These are phyloP conservation scores for Xylocampa areola DNA, from an alignment of 2,888 invertebrate species.

Conservation along the genomic window DNA sequence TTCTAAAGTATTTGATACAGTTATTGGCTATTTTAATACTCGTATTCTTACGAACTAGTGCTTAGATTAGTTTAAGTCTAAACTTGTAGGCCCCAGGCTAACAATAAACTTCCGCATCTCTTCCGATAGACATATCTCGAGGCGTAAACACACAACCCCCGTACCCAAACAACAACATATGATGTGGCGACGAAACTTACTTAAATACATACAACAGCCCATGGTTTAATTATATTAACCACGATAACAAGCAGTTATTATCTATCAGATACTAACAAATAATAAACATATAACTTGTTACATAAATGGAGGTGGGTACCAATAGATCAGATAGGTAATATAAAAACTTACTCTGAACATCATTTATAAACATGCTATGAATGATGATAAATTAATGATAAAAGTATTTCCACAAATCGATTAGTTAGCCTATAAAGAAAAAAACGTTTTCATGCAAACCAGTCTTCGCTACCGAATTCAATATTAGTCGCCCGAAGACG, in stretches of 20 bases:
- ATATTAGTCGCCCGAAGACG: constrained; percentile 10
- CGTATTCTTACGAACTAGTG: not conserved
- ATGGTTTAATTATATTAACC: too few relatives aligned
- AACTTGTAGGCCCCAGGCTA: not conserved
- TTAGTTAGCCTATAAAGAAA: not conserved
- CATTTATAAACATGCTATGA: too few relatives aligned
- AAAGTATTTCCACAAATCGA: not conserved
- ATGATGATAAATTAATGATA: too few relatives aligned
- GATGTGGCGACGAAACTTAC: too few relatives aligned
- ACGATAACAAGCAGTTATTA: not conserved
- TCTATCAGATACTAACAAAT: too few relatives aligned
- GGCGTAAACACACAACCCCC: not conserved
- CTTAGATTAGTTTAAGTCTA: not conserved
- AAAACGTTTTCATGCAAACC: constrained; percentile 1
- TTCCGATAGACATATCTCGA: not conserved
- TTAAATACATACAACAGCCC: too few relatives aligned
- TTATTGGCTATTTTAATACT: constrained; percentile 1
- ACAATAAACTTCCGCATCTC: not conserved
- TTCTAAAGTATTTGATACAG: not conserved
- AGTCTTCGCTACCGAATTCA: constrained; percentile 23
- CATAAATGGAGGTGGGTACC: too few relatives aligned
- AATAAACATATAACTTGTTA: too few relatives aligned
- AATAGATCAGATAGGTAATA: too few relatives aligned
- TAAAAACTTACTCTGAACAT: too few relatives aligned
- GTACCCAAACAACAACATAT: not conserved